A percentile compares a stretch with the other conserved stretches of the same genome.
These are phyloP conservation scores for Archocentrus centrarchus DNA, from an alignment of 2,113 vertebrate genomes.

Conservation along the genomic window DNA sequence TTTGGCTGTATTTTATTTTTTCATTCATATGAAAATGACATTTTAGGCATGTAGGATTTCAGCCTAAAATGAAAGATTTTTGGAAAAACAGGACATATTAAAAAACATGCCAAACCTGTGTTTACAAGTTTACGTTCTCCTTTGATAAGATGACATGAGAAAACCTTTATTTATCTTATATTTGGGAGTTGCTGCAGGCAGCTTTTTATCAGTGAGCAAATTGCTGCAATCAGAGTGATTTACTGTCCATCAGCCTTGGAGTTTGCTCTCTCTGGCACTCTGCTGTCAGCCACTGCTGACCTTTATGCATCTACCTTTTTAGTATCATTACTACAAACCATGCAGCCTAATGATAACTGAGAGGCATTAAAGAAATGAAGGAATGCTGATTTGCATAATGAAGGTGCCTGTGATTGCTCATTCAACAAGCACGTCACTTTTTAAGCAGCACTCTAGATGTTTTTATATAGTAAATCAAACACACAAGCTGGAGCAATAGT, in stretches of 20 bases:
- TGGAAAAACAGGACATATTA: neutral
- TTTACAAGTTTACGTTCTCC: no score
- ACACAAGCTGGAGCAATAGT: neutral
- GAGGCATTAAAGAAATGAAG: neutral
- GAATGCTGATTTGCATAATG: neutral
- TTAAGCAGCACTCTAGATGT: neutral
- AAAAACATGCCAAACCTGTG: neutral
- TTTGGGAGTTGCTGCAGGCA: neutral
- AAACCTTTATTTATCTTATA: neutral
- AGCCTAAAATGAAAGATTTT: neutral
- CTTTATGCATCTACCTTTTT: neutral
- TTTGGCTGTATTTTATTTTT: neutral
- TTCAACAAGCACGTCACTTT: neutral
- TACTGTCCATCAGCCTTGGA: constrained; percentile 19
- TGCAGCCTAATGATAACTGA: neutral
- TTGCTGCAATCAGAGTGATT: constrained; percentile 2
- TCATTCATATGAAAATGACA: neutral
- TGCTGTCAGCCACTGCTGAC: neutral
- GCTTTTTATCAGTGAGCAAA: neutral
- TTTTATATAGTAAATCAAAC: neutral
- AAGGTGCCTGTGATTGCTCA: neutral
- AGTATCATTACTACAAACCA: neutral
- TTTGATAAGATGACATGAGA: neutral
- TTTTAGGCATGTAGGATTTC: neutral
- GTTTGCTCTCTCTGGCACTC: constrained; percentile 4